Evolutionary conservation across 2,888 invertebrate genomes (phyloP).

Genomic region (Scaptomyza polygonia): DNA sequence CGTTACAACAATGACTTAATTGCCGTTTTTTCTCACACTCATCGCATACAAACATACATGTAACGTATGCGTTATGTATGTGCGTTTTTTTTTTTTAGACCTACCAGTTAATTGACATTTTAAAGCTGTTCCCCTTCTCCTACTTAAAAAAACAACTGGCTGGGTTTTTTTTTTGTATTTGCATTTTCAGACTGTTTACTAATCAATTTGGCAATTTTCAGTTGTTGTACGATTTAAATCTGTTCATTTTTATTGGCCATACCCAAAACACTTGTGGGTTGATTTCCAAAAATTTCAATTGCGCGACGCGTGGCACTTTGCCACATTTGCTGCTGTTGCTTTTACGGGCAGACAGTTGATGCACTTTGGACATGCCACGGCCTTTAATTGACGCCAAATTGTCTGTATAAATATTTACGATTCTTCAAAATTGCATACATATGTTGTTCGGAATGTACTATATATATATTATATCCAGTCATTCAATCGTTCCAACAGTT

Average conservation of each 20-base stretch:
- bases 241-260: conserved; percentile 4
- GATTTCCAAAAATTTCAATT: not conserved
- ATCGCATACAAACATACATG: not conserved
- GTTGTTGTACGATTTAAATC: not conserved
- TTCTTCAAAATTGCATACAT: conserved; percentile 26
- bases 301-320: not conserved
- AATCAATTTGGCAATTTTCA: not conserved
- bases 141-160: not conserved
- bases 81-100: not conserved
- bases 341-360: conserved; percentile 3
- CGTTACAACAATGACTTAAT: conserved; percentile 19
- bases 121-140: not conserved
- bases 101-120: conserved; percentile 23
- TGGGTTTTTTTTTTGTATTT: conserved; percentile 13
- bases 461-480: too few relatives aligned
- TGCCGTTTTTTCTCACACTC: conserved; percentile 10
- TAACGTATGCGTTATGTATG: conserved; percentile 3
- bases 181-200: not conserved
- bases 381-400: conserved; percentile 30
- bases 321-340: conserved; percentile 14
- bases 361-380: conserved; percentile 38
- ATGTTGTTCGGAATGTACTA: not conserved
- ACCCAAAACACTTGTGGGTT: conserved; percentile 1
- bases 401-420: conserved; percentile 40
- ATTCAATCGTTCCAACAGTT: conserved; percentile 7